A percentile compares a stretch with the other conserved stretches of the same genome.
Conservation (phyloP, 2,797 vertebrate species). For the Rachycentron canadum region DNA sequence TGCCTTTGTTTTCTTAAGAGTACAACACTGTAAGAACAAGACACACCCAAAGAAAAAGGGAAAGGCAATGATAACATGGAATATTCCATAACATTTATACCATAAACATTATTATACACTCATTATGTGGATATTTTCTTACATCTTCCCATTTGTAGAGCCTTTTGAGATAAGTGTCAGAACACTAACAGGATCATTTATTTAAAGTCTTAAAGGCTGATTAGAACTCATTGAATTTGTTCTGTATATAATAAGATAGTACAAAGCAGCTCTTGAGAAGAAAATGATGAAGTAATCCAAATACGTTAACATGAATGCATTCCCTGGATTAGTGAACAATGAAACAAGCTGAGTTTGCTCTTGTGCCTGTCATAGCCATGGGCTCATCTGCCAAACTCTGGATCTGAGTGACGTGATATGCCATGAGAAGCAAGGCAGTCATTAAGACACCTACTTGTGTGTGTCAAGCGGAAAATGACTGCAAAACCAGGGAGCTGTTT, state of each 20-base stretch:
- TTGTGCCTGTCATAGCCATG: constrained; percentile 2
- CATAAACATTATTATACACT: neutral
- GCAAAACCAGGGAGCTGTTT: constrained; percentile 3
- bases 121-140: neutral
- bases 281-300: constrained; percentile 28
- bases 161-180: neutral
- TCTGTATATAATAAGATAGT: neutral
- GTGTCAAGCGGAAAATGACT: constrained; percentile 2
- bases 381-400: constrained; percentile 5
- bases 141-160: neutral
- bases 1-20: constrained; percentile 40
- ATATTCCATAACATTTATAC: constrained; percentile 42
- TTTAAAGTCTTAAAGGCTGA: neutral
- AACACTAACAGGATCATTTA: neutral
- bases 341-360: neutral
- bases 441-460: constrained; percentile 5
- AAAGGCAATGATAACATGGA: constrained; percentile 39
- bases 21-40: neutral
- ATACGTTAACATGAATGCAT: neutral
- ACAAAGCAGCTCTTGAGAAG: neutral
- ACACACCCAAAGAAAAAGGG: constrained; percentile 53
- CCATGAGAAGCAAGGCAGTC: neutral
- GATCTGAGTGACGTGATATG: neutral
- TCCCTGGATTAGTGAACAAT: constrained; percentile 39
- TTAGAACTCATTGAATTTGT: constrained; percentile 1